Conservation (phyloP, 92 coral and sea anemone species). For the Isaurus tuberculatus region DNA sequence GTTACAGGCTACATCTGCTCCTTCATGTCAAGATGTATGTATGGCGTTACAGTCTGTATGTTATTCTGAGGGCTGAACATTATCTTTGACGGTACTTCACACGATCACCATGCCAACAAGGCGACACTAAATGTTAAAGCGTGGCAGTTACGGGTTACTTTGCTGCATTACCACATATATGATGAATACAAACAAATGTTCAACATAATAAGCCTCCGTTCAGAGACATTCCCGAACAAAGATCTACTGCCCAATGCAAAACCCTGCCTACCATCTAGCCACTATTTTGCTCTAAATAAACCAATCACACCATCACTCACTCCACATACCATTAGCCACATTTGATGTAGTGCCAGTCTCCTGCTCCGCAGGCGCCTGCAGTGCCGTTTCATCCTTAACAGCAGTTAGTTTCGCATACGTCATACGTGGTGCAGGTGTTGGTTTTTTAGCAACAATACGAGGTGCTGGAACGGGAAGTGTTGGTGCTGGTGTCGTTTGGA, state of each 20-base stretch:
- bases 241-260: no score
- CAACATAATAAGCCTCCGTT: no score
- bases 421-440: slow-evolving; percentile 34
- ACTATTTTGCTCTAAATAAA: background rate
- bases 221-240: no score
- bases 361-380: slow-evolving; percentile 3
- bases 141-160: background rate
- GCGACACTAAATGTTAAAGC: background rate
- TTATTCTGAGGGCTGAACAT: background rate
- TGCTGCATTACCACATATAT: background rate
- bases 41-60: background rate
- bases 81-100: background rate
- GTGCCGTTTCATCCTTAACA: background rate
- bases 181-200: no score
- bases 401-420: slow-evolving; percentile 17
- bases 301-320: background rate
- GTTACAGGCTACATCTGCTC: background rate
- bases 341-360: slow-evolving; percentile 34
- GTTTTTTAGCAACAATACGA: slow-evolving; percentile 4
- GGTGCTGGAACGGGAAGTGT: slow-evolving; percentile 31
- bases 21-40: background rate
- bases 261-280: background rate
- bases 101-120: background rate
- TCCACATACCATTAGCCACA: slow-evolving; percentile 33
- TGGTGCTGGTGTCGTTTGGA: slow-evolving; percentile 35